A percentile compares a stretch with the other conserved stretches of the same genome.
Conservation (phyloP, 2,888 invertebrate species). For the Boloria euphrosyne region DNA sequence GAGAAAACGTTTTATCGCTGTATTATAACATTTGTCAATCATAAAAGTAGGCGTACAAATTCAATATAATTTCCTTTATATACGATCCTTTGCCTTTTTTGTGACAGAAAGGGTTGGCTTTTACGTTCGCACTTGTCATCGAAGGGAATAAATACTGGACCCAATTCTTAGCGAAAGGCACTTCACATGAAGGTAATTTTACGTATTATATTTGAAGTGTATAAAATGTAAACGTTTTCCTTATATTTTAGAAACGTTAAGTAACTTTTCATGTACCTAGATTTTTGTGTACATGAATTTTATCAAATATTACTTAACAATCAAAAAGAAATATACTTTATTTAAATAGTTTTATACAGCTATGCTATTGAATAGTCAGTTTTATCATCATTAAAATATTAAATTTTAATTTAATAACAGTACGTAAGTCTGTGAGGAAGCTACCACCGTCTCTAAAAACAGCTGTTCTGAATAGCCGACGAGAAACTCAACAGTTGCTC, state of each 20-base stretch:
- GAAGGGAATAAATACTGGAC: constrained; percentile 30
- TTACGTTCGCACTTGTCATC: constrained; percentile 37
- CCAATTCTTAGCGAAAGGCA: constrained; percentile 32
- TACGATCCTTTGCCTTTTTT: constrained; percentile 31
- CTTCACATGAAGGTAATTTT: constrained; percentile 28
- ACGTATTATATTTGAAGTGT: constrained; percentile 24
- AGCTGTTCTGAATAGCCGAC: too few species aligned
- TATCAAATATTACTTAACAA: too few species aligned
- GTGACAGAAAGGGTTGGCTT: constrained; percentile 38
- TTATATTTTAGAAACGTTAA: not conserved
- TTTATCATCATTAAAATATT: too few species aligned
- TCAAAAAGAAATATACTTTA: too few species aligned
- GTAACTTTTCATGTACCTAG: constrained; percentile 4
- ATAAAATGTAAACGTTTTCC: constrained; percentile 4
- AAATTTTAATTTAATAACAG: too few species aligned
- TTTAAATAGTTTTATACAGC: too few species aligned
- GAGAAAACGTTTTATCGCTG: constrained; percentile 28
- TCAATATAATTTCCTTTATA: constrained; percentile 35
- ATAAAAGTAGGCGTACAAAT: constrained; percentile 32
- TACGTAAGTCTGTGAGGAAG: too few species aligned
- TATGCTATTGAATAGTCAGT: too few species aligned
- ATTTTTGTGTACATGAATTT: too few species aligned
- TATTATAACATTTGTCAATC: constrained; percentile 33
- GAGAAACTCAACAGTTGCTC: not conserved
- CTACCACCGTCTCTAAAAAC: too few species aligned